Evolutionary conservation across 2,113 vertebrate genomes (phyloP).

Genomic region (Strix uralensis): DNA sequence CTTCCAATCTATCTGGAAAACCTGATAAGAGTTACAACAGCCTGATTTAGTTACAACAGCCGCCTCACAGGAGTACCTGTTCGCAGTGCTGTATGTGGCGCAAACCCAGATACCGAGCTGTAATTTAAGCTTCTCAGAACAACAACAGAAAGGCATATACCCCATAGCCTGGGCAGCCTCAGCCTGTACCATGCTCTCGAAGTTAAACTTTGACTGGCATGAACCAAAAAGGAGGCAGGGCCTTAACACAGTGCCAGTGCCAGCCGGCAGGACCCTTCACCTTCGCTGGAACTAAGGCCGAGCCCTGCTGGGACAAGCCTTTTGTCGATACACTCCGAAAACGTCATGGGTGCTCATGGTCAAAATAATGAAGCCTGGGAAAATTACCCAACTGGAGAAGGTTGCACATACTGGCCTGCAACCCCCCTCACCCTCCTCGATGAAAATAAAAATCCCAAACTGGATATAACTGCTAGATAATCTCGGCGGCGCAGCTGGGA

Average conservation of each 20-base stretch:
- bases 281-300: accelerated
- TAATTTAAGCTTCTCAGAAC: neutral
- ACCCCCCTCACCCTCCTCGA: neutral
- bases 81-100: neutral
- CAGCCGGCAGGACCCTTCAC: neutral
- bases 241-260: neutral
- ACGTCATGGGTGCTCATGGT: neutral
- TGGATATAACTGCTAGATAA: slow-evolving; percentile 2
- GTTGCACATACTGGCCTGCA: neutral
- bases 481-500: neutral
- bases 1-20: neutral
- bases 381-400: neutral
- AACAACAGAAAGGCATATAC: neutral
- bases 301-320: neutral
- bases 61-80: neutral
- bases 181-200: neutral
- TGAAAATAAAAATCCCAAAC: slow-evolving; percentile 31
- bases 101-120: neutral
- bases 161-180: accelerated
- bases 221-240: neutral
- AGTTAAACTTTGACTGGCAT: neutral
- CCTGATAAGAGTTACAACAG: neutral
- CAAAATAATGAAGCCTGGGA: neutral
- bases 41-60: neutral
- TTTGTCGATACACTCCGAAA: accelerated